These are phyloP conservation scores for Malurus melanocephalus DNA, from an alignment of 2,113 vertebrate genomes.

Conservation along the genomic window DNA sequence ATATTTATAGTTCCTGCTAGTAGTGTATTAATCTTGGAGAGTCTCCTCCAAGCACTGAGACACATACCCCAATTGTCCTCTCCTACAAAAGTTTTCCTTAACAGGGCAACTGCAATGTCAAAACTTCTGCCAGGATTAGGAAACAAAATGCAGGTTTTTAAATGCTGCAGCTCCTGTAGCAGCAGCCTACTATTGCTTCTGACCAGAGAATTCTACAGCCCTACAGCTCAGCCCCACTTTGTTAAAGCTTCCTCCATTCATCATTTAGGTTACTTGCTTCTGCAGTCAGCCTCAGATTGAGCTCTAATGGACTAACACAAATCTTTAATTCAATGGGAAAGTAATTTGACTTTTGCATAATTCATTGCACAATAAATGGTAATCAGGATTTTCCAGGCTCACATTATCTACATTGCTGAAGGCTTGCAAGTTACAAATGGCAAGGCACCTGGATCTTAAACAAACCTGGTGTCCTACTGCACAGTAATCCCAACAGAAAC, in stretches of 20 bases:
- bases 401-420: neutral
- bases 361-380: neutral
- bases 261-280: neutral
- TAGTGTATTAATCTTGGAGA: neutral
- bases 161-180: neutral
- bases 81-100: neutral
- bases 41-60: neutral
- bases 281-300: neutral
- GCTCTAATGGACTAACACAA: neutral
- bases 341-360: constrained; percentile 34
- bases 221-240: neutral
- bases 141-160: neutral
- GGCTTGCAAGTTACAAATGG: neutral
- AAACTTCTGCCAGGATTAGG: neutral
- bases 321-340: neutral
- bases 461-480: neutral
- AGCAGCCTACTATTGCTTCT: neutral
- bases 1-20: neutral
- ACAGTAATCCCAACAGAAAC: neutral
- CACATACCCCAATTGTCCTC: neutral
- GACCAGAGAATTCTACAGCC: neutral
- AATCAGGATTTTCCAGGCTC: neutral
- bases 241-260: neutral
- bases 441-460: neutral
- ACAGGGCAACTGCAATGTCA: neutral